Conservation (phyloP, 2,888 invertebrate species). For the Carabus problematicus region DNA sequence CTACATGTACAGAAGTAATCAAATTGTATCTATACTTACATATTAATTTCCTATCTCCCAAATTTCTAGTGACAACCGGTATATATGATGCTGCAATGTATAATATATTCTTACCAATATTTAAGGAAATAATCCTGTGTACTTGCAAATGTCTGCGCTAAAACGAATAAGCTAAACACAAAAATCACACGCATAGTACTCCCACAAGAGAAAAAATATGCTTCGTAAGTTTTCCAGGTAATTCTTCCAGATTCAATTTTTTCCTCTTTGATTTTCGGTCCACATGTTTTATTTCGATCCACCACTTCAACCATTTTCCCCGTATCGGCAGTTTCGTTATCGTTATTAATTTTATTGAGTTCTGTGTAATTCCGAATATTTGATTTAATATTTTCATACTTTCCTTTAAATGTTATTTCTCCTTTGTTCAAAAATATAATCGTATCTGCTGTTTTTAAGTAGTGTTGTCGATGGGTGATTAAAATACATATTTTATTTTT, state of each 20-base stretch:
- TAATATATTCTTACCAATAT: slow-evolving; percentile 80
- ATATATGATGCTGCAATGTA: too few relatives aligned
- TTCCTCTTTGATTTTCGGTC: slow-evolving; percentile 62
- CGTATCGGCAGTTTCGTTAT: slow-evolving; percentile 65
- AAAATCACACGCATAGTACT: slow-evolving; percentile 69
- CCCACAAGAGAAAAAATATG: slow-evolving; percentile 79
- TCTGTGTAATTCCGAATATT: slow-evolving; percentile 16
- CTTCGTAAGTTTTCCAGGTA: slow-evolving; percentile 65
- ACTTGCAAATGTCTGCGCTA: slow-evolving; percentile 77
- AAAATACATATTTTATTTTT: slow-evolving; percentile 71
- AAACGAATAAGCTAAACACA: slow-evolving; percentile 69
- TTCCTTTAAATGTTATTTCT: slow-evolving; percentile 65
- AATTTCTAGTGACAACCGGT: too few relatives aligned
- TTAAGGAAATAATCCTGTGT: slow-evolving; percentile 83
- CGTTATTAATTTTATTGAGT: slow-evolving; percentile 65
- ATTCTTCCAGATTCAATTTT: slow-evolving; percentile 68
- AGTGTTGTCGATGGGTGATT: slow-evolving; percentile 73
- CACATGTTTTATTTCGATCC: slow-evolving; percentile 49
- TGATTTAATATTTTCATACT: slow-evolving; percentile 57
- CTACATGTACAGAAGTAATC: too few relatives aligned
- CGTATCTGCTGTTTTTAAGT: slow-evolving; percentile 62
- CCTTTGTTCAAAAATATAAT: slow-evolving; percentile 64
- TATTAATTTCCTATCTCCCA: too few relatives aligned
- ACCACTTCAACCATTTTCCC: slow-evolving; percentile 46
- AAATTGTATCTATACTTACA: too few relatives aligned